A percentile compares a stretch with the other conserved stretches of the same genome.
Evolutionary conservation across 2,797 vertebrate species (phyloP).

Genomic region (Podargus strigoides): DNA sequence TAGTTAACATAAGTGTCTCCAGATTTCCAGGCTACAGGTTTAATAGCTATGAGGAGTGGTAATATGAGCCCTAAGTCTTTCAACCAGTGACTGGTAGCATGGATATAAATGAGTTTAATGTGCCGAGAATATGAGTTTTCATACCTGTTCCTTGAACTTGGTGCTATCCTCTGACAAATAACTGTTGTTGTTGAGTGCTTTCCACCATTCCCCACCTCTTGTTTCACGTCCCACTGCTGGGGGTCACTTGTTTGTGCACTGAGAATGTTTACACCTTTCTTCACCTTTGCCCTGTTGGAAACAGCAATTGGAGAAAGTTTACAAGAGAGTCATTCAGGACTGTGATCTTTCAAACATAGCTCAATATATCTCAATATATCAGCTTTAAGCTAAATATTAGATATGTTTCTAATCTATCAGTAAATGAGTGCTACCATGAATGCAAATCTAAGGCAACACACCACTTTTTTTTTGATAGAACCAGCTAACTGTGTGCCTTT

Average conservation of each 20-base stretch:
- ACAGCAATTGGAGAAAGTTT: background rate
- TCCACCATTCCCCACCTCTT: slow-evolving; percentile 86
- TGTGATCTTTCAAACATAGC: background rate
- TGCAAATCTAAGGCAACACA: too few relatives aligned
- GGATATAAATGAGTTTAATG: background rate
- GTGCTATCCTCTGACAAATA: slow-evolving; percentile 85
- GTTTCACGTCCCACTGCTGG: slow-evolving; percentile 87
- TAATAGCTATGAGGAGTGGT: background rate
- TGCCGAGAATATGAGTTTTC: background rate
- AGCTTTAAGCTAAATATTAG: too few relatives aligned
- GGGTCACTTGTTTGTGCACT: slow-evolving; percentile 84
- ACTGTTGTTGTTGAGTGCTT: slow-evolving; percentile 85
- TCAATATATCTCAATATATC: background rate
- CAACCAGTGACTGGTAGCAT: background rate
- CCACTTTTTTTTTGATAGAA: too few relatives aligned
- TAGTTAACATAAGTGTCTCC: background rate
- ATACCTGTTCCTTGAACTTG: slow-evolving; percentile 83
- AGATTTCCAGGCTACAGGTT: slow-evolving; percentile 6
- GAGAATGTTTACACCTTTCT: slow-evolving; percentile 90
- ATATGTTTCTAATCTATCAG: too few relatives aligned
- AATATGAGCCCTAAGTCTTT: background rate
- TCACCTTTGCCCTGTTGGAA: slow-evolving; percentile 89
- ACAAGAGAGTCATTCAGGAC: background rate
- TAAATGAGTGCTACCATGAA: too few relatives aligned
- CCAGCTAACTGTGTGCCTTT: too few relatives aligned